Conservation (phyloP, 92 coral and sea anemone genomes). For the Parazoanthus atlanticus region DNA sequence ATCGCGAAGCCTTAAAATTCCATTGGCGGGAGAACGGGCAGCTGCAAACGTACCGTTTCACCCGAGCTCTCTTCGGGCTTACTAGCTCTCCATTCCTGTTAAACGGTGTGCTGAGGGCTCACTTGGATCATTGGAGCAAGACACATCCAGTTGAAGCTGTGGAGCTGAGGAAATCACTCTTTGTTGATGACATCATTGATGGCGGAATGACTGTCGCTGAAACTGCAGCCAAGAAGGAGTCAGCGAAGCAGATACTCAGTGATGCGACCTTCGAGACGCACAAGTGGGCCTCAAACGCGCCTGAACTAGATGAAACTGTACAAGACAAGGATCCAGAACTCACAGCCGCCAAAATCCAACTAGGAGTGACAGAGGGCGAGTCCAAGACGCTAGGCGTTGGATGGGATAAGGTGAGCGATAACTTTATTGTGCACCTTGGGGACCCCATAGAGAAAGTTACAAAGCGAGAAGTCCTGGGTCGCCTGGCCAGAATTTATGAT, state of each 20-base stretch:
- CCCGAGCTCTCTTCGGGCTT: conserved; percentile 27
- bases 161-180: conserved; percentile 1
- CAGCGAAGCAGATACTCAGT: conserved; percentile 3
- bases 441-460: no score
- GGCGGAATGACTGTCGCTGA: conserved; percentile 5
- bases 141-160: conserved; percentile 6
- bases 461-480: no score
- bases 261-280: conserved; percentile 13
- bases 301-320: not conserved
- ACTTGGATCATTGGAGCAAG: conserved; percentile 19
- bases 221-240: not conserved
- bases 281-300: conserved; percentile 28
- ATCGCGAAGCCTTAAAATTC: not conserved
- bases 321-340: conserved; percentile 23
- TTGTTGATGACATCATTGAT: conserved; percentile 4
- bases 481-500: no score
- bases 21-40: conserved; percentile 33
- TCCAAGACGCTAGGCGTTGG: conserved; percentile 50
- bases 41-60: conserved; percentile 18
- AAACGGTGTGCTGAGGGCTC: conserved; percentile 28
- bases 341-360: conserved; percentile 56
- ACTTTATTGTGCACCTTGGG: no score
- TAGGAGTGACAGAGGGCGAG: conserved; percentile 37
- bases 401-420: conserved; percentile 56
- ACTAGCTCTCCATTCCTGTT: conserved; percentile 35